Evolutionary conservation across 2,113 vertebrate genomes (phyloP).

Genomic region (rat (Rattus norvegicus)): DNA sequence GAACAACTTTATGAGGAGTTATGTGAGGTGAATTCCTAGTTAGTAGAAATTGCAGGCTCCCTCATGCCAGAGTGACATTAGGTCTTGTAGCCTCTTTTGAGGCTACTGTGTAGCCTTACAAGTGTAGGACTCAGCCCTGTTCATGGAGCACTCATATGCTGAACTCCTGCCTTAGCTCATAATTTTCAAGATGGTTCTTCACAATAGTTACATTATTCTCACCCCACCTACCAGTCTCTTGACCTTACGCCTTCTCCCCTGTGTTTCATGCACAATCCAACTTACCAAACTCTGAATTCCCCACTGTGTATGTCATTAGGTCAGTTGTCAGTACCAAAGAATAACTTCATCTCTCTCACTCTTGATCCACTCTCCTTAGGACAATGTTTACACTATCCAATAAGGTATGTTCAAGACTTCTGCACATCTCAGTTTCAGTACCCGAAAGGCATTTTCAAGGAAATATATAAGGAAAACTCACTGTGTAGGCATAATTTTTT

Average conservation of each 20-base stretch:
- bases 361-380: not conserved
- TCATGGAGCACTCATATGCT: not conserved
- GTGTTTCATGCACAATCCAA: not conserved
- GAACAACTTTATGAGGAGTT: not conserved
- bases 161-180: not conserved
- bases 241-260: too few species aligned
- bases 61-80: not conserved
- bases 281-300: not conserved
- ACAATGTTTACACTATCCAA: not conserved
- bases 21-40: not conserved
- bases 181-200: not conserved
- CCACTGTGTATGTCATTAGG: not conserved
- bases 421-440: not conserved
- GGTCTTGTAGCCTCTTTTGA: not conserved
- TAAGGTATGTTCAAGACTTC: not conserved
- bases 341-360: not conserved
- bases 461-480: not conserved
- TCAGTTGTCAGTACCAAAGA: accelerated
- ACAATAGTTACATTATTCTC: not conserved
- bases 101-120: not conserved
- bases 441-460: not conserved
- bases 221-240: accelerated
- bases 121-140: not conserved
- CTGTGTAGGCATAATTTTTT: not conserved
- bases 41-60: not conserved